phyloP scores from a whole-genome alignment of 2,888 invertebrate genomes.

The Acanthosepion lycidas region DNA sequence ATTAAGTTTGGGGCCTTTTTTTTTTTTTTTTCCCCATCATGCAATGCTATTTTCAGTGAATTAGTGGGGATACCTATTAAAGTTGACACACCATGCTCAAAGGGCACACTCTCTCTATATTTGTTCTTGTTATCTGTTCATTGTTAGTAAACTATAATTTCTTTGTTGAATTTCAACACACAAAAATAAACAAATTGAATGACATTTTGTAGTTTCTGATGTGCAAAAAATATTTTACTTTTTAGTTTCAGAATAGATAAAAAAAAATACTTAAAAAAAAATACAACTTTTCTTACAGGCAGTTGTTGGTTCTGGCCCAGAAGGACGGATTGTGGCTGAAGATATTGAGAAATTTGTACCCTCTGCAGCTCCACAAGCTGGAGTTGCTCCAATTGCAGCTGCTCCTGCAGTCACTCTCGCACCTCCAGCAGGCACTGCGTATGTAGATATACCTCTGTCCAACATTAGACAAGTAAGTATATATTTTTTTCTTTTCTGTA shows the following conservation, averaged over 20 bases:
- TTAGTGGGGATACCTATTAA: too few relatives aligned
- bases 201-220: too few relatives aligned
- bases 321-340: conserved; percentile 69
- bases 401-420: conserved; percentile 55
- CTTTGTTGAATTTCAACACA: too few relatives aligned
- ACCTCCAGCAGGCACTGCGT: conserved; percentile 70
- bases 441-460: conserved; percentile 86
- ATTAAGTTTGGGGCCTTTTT: too few relatives aligned
- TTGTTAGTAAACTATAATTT: too few relatives aligned
- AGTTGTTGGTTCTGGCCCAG: conserved; percentile 70
- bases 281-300: conserved; percentile 53
- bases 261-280: neutral
- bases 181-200: too few relatives aligned
- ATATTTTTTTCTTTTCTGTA: neutral
- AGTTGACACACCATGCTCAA: too few relatives aligned
- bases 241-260: neutral
- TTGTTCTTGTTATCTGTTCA: too few relatives aligned
- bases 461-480: conserved; percentile 82
- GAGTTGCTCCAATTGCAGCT: conserved; percentile 50
- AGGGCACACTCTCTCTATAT: too few relatives aligned
- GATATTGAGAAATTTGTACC: conserved; percentile 68
- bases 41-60: too few relatives aligned
- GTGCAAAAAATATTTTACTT: neutral
- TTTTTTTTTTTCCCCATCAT: too few relatives aligned
- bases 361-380: conserved; percentile 74